Evolutionary conservation across 2,888 invertebrate genomes (phyloP).

Genomic region (Lycaena phlaeas): DNA sequence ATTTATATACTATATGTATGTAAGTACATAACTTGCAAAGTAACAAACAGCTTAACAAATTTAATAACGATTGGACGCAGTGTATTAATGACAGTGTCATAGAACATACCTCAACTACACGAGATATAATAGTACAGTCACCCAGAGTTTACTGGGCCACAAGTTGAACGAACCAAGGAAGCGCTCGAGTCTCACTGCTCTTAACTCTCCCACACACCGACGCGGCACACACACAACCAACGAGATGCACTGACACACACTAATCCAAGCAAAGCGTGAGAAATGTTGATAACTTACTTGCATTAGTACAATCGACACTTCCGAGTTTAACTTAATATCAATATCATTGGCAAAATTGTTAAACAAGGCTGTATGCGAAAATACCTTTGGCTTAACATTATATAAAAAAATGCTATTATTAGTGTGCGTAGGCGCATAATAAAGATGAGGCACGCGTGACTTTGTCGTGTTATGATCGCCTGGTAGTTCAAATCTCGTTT

Average conservation of each 20-base stretch:
- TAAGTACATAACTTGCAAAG: no score
- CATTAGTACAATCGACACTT: conserved; percentile 60
- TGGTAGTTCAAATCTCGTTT: conserved; percentile 62
- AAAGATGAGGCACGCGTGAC: not conserved
- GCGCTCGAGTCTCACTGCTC: conserved; percentile 47
- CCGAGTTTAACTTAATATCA: conserved; percentile 41
- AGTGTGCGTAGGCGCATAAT: not conserved
- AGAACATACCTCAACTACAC: conserved; percentile 17
- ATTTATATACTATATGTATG: no score
- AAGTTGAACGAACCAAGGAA: conserved; percentile 68
- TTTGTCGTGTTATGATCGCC: conserved; percentile 40
- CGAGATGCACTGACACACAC: conserved; percentile 42
- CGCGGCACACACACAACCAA: conserved; percentile 28
- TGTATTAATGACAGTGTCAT: conserved; percentile 16
- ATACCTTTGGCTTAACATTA: not conserved
- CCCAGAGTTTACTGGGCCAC: conserved; percentile 71
- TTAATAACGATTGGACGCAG: not conserved
- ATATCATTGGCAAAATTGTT: conserved; percentile 6
- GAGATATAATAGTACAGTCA: conserved; percentile 29
- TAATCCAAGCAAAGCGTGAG: conserved; percentile 56
- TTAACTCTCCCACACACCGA: conserved; percentile 50
- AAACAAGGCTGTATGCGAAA: not conserved
- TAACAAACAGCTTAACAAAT: no score
- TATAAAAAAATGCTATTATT: not conserved
- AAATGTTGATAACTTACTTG: conserved; percentile 70